Evolutionary conservation across 2,797 vertebrate species (phyloP).

Genomic region (Corythornis leucogaster): DNA sequence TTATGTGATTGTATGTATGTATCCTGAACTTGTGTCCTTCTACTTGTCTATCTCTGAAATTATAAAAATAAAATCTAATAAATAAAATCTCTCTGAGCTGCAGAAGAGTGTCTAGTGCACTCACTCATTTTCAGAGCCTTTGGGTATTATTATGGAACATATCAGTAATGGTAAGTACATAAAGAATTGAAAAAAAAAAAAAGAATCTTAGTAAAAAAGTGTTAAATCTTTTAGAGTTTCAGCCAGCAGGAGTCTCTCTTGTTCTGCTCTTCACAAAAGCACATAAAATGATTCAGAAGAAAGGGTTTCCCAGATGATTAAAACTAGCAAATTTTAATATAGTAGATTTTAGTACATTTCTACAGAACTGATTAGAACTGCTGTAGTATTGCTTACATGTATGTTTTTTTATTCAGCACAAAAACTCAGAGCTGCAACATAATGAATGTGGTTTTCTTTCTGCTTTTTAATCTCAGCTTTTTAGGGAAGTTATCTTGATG

Average conservation of each 20-base stretch:
- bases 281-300: background rate
- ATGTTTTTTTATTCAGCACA: slow-evolving; percentile 48
- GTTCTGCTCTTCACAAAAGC: slow-evolving; percentile 23
- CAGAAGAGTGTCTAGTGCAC: background rate
- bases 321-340: background rate
- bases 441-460: slow-evolving; percentile 15
- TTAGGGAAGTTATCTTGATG: slow-evolving; percentile 38
- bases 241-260: slow-evolving; percentile 67
- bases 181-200: background rate
- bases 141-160: background rate
- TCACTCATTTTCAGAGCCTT: background rate
- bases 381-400: slow-evolving; percentile 21
- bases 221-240: background rate
- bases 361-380: slow-evolving; percentile 49
- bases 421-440: slow-evolving; percentile 7
- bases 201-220: background rate
- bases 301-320: background rate
- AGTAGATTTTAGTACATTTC: slow-evolving; percentile 20
- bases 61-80: background rate
- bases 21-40: background rate
- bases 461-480: slow-evolving; percentile 48
- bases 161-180: background rate
- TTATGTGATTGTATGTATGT: background rate
- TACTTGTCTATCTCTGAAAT: background rate
- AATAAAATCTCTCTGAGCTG: background rate